Percentiles rank a stretch among this genome's conserved stretches.
Evolutionary conservation across 2,113 vertebrate genomes (phyloP).

Genomic region (Stegostoma tigrinum): DNA sequence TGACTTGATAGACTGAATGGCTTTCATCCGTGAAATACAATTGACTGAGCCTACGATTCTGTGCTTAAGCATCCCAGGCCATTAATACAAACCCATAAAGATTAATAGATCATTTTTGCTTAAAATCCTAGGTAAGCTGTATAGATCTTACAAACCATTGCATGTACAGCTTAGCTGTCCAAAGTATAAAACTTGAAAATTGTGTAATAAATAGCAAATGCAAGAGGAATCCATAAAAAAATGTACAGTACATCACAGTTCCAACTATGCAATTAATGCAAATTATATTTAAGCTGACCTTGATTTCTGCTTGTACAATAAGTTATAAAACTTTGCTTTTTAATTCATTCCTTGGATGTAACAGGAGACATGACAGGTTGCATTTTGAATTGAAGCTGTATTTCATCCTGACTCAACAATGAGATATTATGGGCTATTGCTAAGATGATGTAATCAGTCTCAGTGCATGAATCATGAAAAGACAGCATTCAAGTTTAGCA

Average conservation of each 20-base stretch:
- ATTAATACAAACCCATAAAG: neutral
- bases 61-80: neutral
- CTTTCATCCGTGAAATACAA: neutral
- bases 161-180: neutral
- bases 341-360: neutral
- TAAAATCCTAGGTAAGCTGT: neutral
- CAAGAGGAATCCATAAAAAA: neutral
- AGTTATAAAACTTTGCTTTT: neutral
- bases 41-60: neutral
- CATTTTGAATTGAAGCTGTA: neutral
- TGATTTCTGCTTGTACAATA: neutral
- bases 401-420: neutral
- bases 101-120: neutral
- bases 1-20: neutral
- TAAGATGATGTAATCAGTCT: neutral
- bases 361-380: neutral
- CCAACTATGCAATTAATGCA: neutral
- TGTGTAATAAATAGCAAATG: no score
- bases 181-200: constrained; percentile 8
- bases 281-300: neutral
- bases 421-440: neutral
- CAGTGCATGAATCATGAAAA: no score
- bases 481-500: no score
- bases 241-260: neutral
- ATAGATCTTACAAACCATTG: neutral